Percentiles rank a stretch among this genome's conserved stretches.
phyloP scores from a whole-genome alignment of 2,888 invertebrate species.

The Brassicogethes aeneus region DNA sequence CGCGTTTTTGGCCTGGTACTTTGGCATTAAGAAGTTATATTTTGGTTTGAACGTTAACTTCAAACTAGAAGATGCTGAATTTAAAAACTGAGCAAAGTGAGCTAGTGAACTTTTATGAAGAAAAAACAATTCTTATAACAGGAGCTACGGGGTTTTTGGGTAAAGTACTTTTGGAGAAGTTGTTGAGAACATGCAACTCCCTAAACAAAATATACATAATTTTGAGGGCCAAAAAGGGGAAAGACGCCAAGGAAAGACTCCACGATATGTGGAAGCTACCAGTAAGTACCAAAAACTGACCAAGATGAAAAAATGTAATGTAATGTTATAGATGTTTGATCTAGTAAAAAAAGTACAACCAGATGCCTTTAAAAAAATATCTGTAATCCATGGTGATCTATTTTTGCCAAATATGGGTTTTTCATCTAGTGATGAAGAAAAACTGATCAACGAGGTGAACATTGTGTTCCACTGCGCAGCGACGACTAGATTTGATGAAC shows the following conservation, averaged over 20 bases:
- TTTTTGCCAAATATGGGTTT: not conserved
- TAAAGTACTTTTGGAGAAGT: not conserved
- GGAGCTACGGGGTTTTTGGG: not conserved
- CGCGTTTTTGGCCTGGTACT: too few relatives aligned
- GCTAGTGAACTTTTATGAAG: not conserved
- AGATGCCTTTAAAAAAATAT: not conserved
- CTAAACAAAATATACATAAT: not conserved
- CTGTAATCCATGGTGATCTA: not conserved
- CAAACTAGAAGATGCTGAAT: too few relatives aligned
- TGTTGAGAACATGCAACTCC: not conserved
- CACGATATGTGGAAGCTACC: not conserved
- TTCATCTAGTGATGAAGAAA: not conserved
- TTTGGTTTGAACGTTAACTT: too few relatives aligned
- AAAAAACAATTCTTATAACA: not conserved
- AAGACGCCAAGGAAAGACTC: not conserved
- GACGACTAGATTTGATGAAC: slow-evolving; percentile 64
- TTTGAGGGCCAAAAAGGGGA: not conserved
- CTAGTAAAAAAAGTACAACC: not conserved
- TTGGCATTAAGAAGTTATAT: too few relatives aligned
- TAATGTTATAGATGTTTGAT: not conserved
- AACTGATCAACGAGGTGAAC: slow-evolving; percentile 28
- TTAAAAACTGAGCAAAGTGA: too few relatives aligned
- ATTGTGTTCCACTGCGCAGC: slow-evolving; percentile 67
- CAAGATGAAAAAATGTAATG: too few relatives aligned
- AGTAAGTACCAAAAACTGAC: too few relatives aligned